Evolutionary conservation across 2,113 vertebrate genomes (phyloP).

Genomic region (Aptenodytes patagonicus): DNA sequence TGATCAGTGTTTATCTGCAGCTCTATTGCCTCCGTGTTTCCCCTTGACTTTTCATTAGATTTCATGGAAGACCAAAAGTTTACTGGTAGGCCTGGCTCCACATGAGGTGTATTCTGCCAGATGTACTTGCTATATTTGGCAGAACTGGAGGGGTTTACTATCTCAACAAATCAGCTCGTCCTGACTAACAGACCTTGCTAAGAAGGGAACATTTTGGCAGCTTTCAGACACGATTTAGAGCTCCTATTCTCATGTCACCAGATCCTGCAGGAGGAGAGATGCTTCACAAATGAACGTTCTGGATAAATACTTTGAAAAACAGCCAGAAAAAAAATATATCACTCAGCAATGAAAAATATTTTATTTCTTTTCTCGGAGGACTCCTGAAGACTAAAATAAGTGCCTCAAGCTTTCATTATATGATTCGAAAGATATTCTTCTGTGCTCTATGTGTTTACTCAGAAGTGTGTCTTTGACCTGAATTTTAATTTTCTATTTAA

Average conservation of each 20-base stretch:
- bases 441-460: background rate
- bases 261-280: constrained; percentile 42
- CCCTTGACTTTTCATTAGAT: background rate
- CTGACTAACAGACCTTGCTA: background rate
- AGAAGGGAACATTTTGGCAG: constrained; percentile 53
- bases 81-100: constrained; percentile 1
- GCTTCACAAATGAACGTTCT: background rate
- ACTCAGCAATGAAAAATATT: background rate
- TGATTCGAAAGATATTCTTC: background rate
- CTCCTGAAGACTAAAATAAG: constrained; percentile 26
- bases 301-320: constrained; percentile 4
- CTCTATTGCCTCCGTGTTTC: background rate
- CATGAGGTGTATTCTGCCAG: constrained; percentile 37
- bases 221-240: constrained; percentile 20
- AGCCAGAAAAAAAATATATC: background rate
- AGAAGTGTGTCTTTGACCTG: constrained; percentile 9
- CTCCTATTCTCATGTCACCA: background rate
- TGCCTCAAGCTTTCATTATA: background rate
- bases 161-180: constrained; percentile 14
- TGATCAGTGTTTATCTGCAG: background rate
- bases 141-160: constrained; percentile 41
- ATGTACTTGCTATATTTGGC: constrained; percentile 38
- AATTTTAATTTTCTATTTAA: constrained; percentile 1
- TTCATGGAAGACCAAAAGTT: background rate
- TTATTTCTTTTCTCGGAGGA: background rate